A percentile compares a stretch with the other conserved stretches of the same genome.
phyloP scores from a whole-genome alignment of 2,113 vertebrate species.

The Neogobius melanostomus region DNA sequence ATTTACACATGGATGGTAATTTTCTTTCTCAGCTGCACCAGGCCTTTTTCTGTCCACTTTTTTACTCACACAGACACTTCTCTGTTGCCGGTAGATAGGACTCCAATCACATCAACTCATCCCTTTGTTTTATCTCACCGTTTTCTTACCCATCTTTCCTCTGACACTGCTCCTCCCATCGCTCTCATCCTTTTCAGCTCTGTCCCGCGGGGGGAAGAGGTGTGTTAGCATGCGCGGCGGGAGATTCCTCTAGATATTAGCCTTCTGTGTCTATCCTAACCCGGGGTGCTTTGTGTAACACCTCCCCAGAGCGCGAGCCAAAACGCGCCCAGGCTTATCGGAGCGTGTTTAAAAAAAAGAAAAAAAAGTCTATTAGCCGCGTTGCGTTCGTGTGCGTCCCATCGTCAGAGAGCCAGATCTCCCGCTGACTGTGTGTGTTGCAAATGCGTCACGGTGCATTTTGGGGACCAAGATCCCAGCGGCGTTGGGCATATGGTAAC shows the following conservation, averaged over 20 bases:
- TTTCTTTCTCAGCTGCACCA: no score
- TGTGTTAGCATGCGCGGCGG: conserved; percentile 56
- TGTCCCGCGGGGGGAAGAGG: conserved; percentile 58
- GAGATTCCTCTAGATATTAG: conserved; percentile 69
- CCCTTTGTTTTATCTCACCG: not conserved
- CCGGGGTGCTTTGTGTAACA: conserved; percentile 60
- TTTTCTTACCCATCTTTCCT: conserved; percentile 17
- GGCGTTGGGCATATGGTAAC: conserved; percentile 77
- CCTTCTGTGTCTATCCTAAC: conserved; percentile 57
- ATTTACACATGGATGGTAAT: no score
- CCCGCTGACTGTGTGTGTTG: conserved; percentile 64
- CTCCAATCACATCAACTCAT: not conserved
- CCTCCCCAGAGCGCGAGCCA: conserved; percentile 35
- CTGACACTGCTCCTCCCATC: conserved; percentile 13
- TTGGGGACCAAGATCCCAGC: conserved; percentile 66
- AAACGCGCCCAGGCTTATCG: conserved; percentile 12
- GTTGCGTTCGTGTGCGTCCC: conserved; percentile 19
- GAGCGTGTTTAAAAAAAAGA: not conserved
- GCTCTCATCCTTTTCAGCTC: conserved; percentile 42
- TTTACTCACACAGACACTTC: no score
- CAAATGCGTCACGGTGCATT: conserved; percentile 74
- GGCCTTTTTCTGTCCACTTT: no score
- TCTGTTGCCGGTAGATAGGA: not conserved
- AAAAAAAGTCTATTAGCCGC: conserved; percentile 1
- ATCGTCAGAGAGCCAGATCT: conserved; percentile 54